Evolutionary conservation across 2,113 vertebrate species (phyloP).

Genomic region (Tenebrosternarchus preto): DNA sequence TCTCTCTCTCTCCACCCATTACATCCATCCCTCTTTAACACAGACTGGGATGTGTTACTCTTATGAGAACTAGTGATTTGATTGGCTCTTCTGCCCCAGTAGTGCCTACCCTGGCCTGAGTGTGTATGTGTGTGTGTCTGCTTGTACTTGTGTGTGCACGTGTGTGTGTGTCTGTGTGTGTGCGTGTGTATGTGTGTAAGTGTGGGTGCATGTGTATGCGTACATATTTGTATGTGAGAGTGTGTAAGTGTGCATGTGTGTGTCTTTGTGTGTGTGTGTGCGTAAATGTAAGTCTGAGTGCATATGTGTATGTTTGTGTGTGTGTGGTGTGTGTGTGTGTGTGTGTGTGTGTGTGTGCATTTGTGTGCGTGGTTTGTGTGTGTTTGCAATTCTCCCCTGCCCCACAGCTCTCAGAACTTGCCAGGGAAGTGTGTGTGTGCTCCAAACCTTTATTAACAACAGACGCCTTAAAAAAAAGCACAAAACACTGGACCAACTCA

Average conservation of each 20-base stretch:
- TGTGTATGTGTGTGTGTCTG: conserved; percentile 19
- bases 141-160: too few relatives aligned
- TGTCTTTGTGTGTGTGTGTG: conserved; percentile 7
- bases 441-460: conserved; percentile 75
- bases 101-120: not conserved
- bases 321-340: not conserved
- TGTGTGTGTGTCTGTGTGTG: too few relatives aligned
- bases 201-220: not conserved
- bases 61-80: not conserved
- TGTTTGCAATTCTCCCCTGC: conserved; percentile 50
- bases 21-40: not conserved
- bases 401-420: conserved; percentile 56
- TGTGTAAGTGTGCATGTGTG: too few relatives aligned
- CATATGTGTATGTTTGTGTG: not conserved
- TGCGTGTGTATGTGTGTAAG: too few relatives aligned
- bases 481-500: too few relatives aligned
- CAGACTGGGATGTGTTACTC: not conserved
- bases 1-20: not conserved
- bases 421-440: conserved; percentile 57
- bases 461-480: too few relatives aligned
- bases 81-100: conserved; percentile 1
- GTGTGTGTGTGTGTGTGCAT: conserved; percentile 25
- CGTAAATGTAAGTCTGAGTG: not conserved
- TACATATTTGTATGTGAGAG: too few relatives aligned
- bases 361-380: conserved; percentile 46